These are phyloP conservation scores for Acrocera orbiculus DNA, from an alignment of 2,888 invertebrate species.

Conservation along the genomic window DNA sequence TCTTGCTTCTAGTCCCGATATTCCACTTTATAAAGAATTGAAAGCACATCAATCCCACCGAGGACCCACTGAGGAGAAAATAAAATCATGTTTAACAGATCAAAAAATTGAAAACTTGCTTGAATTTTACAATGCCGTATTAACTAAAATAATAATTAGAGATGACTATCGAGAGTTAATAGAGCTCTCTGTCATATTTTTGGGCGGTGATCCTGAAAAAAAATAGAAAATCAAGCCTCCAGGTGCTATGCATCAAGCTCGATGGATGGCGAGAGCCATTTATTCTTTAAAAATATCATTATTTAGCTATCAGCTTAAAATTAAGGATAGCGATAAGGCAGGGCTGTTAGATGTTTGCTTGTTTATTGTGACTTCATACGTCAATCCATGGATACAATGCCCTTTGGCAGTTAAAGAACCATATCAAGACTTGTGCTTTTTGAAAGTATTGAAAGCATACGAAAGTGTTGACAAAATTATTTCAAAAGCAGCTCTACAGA, in stretches of 20 bases:
- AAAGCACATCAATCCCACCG: conserved; percentile 4
- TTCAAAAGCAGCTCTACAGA: conserved; percentile 12
- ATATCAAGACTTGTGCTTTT: conserved; percentile 12
- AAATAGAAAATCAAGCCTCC: conserved; percentile 12
- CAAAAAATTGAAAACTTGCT: background rate
- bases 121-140: conserved; percentile 8
- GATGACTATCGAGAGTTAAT: conserved; percentile 14
- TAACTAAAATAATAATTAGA: conserved; percentile 12
- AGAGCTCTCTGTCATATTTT: too few species aligned
- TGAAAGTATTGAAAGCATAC: conserved; percentile 10
- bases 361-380: conserved; percentile 15
- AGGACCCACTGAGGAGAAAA: too few species aligned
- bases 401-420: conserved; percentile 14
- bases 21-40: conserved; percentile 13
- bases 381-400: conserved; percentile 14
- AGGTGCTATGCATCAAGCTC: conserved; percentile 20
- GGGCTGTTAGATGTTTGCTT: conserved; percentile 9
- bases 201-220: conserved; percentile 7
- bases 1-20: conserved; percentile 14
- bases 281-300: conserved; percentile 15
- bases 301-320: conserved; percentile 7
- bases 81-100: too few species aligned
- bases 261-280: conserved; percentile 18
- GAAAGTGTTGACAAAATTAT: conserved; percentile 12
- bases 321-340: conserved; percentile 10